Evolutionary conservation across 2,113 vertebrate genomes (phyloP).

Genomic region (Phocoena phocoena): DNA sequence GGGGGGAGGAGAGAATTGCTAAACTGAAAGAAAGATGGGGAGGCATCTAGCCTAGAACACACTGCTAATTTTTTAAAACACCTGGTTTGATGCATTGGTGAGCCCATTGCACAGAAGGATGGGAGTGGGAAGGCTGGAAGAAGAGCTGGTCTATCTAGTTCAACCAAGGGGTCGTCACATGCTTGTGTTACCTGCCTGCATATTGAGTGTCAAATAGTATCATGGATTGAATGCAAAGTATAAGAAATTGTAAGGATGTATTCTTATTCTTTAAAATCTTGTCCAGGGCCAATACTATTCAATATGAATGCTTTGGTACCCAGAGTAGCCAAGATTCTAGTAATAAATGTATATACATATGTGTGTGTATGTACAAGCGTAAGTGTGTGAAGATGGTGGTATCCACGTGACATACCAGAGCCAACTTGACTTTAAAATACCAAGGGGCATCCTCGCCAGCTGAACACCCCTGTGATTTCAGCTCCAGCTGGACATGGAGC

Average conservation of each 20-base stretch:
- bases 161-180: not conserved
- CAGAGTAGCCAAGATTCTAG: not conserved
- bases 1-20: too few species aligned
- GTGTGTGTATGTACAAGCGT: rapidly evolving
- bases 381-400: not conserved
- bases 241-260: not conserved
- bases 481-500: rapidly evolving
- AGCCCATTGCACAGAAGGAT: not conserved
- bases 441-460: too few species aligned
- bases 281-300: not conserved
- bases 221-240: not conserved
- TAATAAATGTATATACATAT: not conserved
- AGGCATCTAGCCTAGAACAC: too few species aligned
- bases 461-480: rapidly evolving
- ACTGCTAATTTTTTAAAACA: not conserved
- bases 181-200: rapidly evolving
- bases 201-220: rapidly evolving
- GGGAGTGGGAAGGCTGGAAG: not conserved
- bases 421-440: not conserved
- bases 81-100: not conserved
- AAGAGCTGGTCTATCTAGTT: rapidly evolving
- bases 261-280: not conserved
- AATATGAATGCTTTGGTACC: not conserved
- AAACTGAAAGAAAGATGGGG: not conserved
- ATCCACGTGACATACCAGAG: too few species aligned